Evolutionary conservation across 2,797 vertebrate genomes (phyloP).

Genomic region (Cryptoblepharus egeriae): DNA sequence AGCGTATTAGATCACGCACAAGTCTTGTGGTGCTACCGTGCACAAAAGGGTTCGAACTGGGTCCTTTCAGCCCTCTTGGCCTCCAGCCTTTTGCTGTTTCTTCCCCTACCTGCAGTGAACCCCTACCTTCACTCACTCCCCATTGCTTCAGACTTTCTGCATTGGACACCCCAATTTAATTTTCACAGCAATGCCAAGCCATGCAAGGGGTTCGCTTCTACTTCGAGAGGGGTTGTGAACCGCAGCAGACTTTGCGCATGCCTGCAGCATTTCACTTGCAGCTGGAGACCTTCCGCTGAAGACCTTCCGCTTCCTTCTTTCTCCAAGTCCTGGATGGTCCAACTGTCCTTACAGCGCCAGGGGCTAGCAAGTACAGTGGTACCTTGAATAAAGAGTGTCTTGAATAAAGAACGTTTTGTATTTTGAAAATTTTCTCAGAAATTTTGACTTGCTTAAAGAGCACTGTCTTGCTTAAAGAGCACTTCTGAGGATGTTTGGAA

Average conservation of each 20-base stretch:
- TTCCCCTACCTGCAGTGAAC: not conserved
- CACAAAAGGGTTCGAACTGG: fast-evolving
- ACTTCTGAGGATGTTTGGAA: too few relatives aligned
- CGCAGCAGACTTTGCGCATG: too few relatives aligned
- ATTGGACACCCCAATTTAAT: not conserved
- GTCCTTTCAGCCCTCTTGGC: not conserved
- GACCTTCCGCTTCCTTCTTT: too few relatives aligned
- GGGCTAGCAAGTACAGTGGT: too few relatives aligned
- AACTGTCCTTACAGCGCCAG: not conserved
- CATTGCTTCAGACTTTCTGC: not conserved
- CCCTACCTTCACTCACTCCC: too few relatives aligned
- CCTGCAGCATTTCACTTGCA: not conserved
- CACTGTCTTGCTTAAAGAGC: too few relatives aligned
- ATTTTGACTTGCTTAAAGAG: too few relatives aligned
- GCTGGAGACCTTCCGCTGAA: too few relatives aligned
- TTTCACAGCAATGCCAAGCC: not conserved
- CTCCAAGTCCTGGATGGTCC: not conserved
- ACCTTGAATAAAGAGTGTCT: too few relatives aligned
- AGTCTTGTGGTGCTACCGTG: not conserved
- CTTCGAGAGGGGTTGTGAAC: not conserved
- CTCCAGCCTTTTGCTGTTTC: not conserved
- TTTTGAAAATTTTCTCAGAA: too few relatives aligned
- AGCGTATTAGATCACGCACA: not conserved
- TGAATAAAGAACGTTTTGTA: too few relatives aligned
- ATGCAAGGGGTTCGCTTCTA: not conserved